Evolutionary conservation across 2,888 invertebrate genomes (phyloP).

Genomic region (Suillia variegata): DNA sequence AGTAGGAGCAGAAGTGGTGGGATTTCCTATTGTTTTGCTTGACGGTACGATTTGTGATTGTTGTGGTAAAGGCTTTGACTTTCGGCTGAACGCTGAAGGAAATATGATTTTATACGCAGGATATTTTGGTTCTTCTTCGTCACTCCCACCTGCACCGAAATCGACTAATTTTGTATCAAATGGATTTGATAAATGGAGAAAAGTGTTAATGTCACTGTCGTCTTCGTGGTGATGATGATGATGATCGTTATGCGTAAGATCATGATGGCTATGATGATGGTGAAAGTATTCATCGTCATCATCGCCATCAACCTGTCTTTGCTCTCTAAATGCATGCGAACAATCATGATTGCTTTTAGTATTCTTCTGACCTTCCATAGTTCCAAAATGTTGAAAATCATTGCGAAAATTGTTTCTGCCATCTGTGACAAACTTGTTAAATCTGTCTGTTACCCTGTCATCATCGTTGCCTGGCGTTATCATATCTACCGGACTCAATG

Average conservation of each 20-base stretch:
- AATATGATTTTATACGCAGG: too few relatives aligned
- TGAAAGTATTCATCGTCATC: not conserved
- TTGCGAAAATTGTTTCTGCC: too few relatives aligned
- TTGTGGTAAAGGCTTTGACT: too few relatives aligned
- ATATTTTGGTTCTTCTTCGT: too few relatives aligned
- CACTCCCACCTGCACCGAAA: too few relatives aligned
- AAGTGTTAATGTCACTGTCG: not conserved
- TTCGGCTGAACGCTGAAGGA: too few relatives aligned
- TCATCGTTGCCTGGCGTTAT: not conserved
- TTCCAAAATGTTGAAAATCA: too few relatives aligned
- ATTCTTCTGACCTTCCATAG: too few relatives aligned
- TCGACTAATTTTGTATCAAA: too few relatives aligned
- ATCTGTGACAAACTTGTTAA: slow-evolving; percentile 2
- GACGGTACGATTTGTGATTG: too few relatives aligned
- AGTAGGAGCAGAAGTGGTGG: too few relatives aligned
- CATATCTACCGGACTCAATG: not conserved
- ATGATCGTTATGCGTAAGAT: not conserved
- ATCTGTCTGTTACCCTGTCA: not conserved
- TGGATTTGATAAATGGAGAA: slow-evolving; percentile 33
- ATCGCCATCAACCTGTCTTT: slow-evolving; percentile 18
- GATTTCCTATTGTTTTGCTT: not conserved
- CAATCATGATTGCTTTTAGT: too few relatives aligned
- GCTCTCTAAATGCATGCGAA: slow-evolving; percentile 48
- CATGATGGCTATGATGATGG: not conserved
- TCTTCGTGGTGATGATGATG: not conserved